Conservation (phyloP, 2,888 invertebrate species). For the Cataglyphis rosenhaueri region DNA sequence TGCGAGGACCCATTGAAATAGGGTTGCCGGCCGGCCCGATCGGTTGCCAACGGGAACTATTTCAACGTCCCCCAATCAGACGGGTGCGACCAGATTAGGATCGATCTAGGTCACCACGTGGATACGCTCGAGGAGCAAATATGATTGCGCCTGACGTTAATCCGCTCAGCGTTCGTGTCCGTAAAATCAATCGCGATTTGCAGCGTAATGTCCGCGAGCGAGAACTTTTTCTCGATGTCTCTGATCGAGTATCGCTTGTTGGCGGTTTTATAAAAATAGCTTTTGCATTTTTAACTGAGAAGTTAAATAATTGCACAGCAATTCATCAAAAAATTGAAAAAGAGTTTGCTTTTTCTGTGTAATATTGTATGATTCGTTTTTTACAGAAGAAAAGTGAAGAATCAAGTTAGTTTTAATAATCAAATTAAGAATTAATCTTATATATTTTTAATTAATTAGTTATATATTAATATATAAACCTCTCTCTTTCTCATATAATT, state of each 20-base stretch:
- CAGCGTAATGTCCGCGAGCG: slow-evolving; percentile 10
- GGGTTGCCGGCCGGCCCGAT: slow-evolving; percentile 1
- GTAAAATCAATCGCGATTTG: slow-evolving; percentile 45
- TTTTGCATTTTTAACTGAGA: not conserved
- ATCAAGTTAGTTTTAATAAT: not conserved
- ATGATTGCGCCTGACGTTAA: slow-evolving; percentile 38
- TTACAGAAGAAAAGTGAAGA: not conserved
- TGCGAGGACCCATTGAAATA: slow-evolving; percentile 28
- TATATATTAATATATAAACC: not conserved
- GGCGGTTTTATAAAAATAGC: not conserved
- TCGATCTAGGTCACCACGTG: slow-evolving; percentile 34
- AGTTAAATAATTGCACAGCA: slow-evolving; percentile 16
- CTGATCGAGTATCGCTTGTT: not conserved
- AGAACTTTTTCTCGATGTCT: slow-evolving; percentile 22
- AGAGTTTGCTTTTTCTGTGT: not conserved
- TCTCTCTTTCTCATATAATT: not conserved
- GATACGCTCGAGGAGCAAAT: slow-evolving; percentile 48
- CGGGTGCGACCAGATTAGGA: slow-evolving; percentile 34
- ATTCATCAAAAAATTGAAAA: not conserved
- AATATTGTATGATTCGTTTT: not conserved
- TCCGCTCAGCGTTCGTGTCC: slow-evolving; percentile 33
- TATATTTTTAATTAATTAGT: not conserved
- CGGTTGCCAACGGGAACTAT: slow-evolving; percentile 59
- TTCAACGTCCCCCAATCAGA: slow-evolving; percentile 43
- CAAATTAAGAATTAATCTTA: not conserved